A percentile compares a stretch with the other conserved stretches of the same genome.
phyloP scores from a whole-genome alignment of 2,797 vertebrate genomes.

The Moxostoma hubbsi region DNA sequence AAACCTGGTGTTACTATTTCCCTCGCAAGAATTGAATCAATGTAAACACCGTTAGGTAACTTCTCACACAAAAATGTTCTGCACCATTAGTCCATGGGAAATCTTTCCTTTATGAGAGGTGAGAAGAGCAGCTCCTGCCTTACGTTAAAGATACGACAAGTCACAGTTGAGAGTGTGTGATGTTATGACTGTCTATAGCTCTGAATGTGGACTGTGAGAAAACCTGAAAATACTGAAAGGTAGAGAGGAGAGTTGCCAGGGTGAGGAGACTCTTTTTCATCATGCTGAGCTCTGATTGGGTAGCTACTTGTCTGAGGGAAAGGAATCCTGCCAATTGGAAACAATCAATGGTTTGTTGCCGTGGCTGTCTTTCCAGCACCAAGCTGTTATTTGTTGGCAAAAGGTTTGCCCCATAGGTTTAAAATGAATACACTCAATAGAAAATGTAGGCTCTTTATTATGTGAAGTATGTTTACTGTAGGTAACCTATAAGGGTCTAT shows the following conservation, averaged over 20 bases:
- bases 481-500: not conserved
- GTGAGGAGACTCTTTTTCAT: slow-evolving; percentile 66
- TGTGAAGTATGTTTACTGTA: not conserved
- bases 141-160: slow-evolving; percentile 51
- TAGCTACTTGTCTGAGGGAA: slow-evolving; percentile 59
- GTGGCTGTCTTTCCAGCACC: slow-evolving; percentile 70
- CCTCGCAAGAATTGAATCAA: not conserved
- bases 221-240: slow-evolving; percentile 67
- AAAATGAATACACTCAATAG: slow-evolving; percentile 61
- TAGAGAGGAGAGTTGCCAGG: slow-evolving; percentile 75
- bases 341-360: slow-evolving; percentile 81
- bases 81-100: not conserved
- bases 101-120: slow-evolving; percentile 1
- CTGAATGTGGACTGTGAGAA: slow-evolving; percentile 61
- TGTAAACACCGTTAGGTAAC: not conserved
- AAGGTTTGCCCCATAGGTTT: slow-evolving; percentile 61
- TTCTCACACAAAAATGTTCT: not conserved
- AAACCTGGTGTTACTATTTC: not conserved
- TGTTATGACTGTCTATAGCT: slow-evolving; percentile 64
- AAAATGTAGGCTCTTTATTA: slow-evolving; percentile 25
- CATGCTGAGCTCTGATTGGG: slow-evolving; percentile 73
- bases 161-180: slow-evolving; percentile 58
- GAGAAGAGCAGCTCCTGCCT: slow-evolving; percentile 34
- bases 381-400: slow-evolving; percentile 71
- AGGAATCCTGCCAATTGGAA: slow-evolving; percentile 80